Conservation (phyloP, 1,140 invertebrate genomes). For the Drosophila pachea region DNA sequence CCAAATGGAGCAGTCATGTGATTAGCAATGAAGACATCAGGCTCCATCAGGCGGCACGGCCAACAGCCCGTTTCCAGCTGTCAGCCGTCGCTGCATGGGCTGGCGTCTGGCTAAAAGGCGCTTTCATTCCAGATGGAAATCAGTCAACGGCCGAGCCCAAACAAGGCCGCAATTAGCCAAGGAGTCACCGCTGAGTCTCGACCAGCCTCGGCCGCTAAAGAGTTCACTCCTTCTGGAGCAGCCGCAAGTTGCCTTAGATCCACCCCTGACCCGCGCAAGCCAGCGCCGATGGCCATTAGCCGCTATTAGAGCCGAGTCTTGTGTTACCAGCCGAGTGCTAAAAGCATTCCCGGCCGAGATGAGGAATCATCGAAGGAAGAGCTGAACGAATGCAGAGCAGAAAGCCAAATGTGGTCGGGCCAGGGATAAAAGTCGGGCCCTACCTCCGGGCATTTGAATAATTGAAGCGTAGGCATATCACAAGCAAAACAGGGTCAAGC, state of each 20-base stretch:
- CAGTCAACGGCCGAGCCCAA: constrained; percentile 10
- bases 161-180: constrained; percentile 17
- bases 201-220: too few relatives aligned
- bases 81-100: background rate
- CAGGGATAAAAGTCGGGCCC: constrained; percentile 9
- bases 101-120: background rate
- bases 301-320: constrained; percentile 57
- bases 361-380: constrained; percentile 14
- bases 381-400: constrained; percentile 34
- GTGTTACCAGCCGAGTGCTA: constrained; percentile 49
- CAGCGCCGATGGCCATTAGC: constrained; percentile 49
- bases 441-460: constrained; percentile 40
- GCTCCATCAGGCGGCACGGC: constrained; percentile 43
- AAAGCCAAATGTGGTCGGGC: constrained; percentile 21
- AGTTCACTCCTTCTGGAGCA: too few relatives aligned
- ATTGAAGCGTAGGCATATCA: constrained; percentile 40
- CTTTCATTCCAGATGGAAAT: constrained; percentile 27
- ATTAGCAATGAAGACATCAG: constrained; percentile 64
- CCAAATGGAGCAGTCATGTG: constrained; percentile 62
- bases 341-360: constrained; percentile 37
- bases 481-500: background rate
- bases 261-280: background rate
- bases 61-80: constrained; percentile 41
- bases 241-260: too few relatives aligned
- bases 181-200: too few relatives aligned